Evolutionary conservation across 1,140 invertebrate species (phyloP).

Genomic region (Vanessa tameamea): DNA sequence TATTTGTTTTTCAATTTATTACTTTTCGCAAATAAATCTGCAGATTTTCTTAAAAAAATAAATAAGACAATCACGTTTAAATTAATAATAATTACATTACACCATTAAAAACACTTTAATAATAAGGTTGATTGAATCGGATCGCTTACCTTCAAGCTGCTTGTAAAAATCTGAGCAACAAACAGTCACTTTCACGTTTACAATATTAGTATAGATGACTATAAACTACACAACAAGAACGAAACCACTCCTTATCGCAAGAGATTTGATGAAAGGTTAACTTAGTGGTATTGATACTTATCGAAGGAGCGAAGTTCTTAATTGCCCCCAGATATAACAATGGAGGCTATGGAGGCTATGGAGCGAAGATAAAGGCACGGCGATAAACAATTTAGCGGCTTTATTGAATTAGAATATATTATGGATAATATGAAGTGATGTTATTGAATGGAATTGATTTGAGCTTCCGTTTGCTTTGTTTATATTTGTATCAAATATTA

Average conservation of each 20-base stretch:
- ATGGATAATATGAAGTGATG: constrained; percentile 11
- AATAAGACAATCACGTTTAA: too few relatives aligned
- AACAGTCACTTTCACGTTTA: too few relatives aligned
- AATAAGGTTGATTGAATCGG: too few relatives aligned
- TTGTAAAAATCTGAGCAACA: too few relatives aligned
- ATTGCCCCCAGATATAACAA: constrained; percentile 17
- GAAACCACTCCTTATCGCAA: background rate
- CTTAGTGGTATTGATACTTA: constrained; percentile 15
- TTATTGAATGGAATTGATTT: background rate
- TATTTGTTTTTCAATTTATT: too few relatives aligned
- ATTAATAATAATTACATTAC: too few relatives aligned
- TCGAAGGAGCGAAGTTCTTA: constrained; percentile 19
- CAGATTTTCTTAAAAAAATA: too few relatives aligned
- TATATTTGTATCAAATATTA: background rate
- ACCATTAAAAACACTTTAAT: too few relatives aligned
- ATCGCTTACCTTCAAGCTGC: too few relatives aligned
- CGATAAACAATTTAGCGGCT: constrained; percentile 31
- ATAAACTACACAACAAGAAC: background rate
- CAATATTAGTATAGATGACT: too few relatives aligned
- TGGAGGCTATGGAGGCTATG: constrained; percentile 1
- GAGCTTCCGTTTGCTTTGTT: background rate
- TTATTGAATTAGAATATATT: constrained; percentile 35
- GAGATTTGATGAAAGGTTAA: background rate
- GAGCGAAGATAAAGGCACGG: constrained; percentile 18
- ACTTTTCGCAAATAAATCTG: too few relatives aligned